phyloP scores from a whole-genome alignment of 2,113 vertebrate species.

The Bambusicola thoracicus region DNA sequence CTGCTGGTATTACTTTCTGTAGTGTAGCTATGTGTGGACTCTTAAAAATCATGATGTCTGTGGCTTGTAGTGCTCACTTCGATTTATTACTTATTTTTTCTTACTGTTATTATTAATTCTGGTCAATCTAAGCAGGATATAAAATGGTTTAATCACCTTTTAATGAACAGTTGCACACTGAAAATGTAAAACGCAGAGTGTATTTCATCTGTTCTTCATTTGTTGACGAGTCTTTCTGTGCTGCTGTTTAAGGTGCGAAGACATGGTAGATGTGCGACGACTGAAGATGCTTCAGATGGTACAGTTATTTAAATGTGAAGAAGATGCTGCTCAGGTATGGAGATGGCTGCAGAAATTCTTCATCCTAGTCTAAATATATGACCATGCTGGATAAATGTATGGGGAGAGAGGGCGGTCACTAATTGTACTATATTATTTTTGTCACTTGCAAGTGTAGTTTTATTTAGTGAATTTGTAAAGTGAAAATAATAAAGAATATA shows the following conservation, averaged over 20 bases:
- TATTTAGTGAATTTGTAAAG: background rate
- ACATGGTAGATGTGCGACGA: slow-evolving; percentile 92
- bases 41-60: background rate
- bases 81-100: background rate
- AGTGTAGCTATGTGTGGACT: background rate
- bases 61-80: background rate
- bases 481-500: background rate
- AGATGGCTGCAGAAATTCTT: background rate
- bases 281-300: slow-evolving; percentile 99
- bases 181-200: background rate
- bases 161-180: background rate
- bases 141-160: background rate
- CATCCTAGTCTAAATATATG: background rate
- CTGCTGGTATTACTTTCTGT: background rate
- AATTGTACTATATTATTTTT: background rate
- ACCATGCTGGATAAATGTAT: background rate
- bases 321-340: slow-evolving; percentile 91
- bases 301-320: slow-evolving; percentile 98
- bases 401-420: background rate
- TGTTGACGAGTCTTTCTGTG: background rate
- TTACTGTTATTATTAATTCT: background rate
- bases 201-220: background rate
- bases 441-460: background rate
- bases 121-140: background rate
- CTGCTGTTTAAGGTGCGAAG: slow-evolving; percentile 83